These are phyloP conservation scores for Macrophya alboannulata DNA, from an alignment of 2,888 invertebrate species.

Conservation along the genomic window DNA sequence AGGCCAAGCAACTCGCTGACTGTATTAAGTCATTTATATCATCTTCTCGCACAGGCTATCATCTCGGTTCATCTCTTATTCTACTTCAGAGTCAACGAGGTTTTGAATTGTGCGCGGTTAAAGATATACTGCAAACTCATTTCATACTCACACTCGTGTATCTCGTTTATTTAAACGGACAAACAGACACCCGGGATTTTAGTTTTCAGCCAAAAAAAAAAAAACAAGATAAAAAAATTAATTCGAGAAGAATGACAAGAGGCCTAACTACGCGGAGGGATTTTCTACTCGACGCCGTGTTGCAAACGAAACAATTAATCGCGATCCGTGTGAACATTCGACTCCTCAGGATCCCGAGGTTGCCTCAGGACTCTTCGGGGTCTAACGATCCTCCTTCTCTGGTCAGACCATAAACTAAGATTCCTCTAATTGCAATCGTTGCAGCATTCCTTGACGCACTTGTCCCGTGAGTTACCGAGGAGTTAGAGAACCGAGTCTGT, in stretches of 20 bases:
- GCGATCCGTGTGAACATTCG: slow-evolving; percentile 25
- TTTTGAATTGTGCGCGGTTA: slow-evolving; percentile 1
- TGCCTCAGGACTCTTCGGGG: not conserved
- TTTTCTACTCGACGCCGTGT: not conserved
- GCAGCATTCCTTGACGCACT: slow-evolving; percentile 48
- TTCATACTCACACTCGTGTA: not conserved
- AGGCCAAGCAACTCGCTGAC: slow-evolving; percentile 19
- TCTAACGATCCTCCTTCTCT: slow-evolving; percentile 40
- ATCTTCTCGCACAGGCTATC: slow-evolving; percentile 36
- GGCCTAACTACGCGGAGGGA: not conserved
- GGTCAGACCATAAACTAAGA: slow-evolving; percentile 49
- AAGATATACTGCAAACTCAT: not conserved
- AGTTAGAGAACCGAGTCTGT: not conserved
- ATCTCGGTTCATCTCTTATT: slow-evolving; percentile 41
- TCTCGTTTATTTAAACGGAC: not conserved
- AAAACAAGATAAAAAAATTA: too few relatives aligned
- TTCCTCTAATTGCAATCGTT: slow-evolving; percentile 50
- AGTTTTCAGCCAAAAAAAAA: not conserved
- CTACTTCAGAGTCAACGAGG: not conserved
- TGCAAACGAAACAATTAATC: slow-evolving; percentile 27
- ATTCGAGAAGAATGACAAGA: too few relatives aligned
- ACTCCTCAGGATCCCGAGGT: slow-evolving; percentile 13
- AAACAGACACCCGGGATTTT: not conserved
- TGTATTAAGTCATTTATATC: slow-evolving; percentile 52
- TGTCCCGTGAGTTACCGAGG: slow-evolving; percentile 36